Conservation (phyloP, 2,797 vertebrate genomes). For the Dromococcyx pavoninus region DNA sequence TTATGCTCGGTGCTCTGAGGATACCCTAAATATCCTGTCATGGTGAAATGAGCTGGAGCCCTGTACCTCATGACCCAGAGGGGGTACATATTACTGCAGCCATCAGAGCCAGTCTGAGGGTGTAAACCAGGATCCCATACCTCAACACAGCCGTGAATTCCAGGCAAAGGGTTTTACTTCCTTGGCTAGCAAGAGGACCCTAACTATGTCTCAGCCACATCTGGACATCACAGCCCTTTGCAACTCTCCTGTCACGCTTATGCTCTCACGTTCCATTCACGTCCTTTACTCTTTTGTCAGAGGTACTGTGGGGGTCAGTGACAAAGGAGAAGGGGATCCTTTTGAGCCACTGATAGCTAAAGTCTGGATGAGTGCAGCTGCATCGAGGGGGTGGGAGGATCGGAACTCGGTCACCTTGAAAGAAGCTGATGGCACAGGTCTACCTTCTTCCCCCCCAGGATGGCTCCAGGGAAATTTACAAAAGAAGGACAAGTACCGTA, state of each 20-base stretch:
- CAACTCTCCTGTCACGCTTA: not conserved
- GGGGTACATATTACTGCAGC: fast-evolving
- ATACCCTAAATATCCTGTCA: not conserved
- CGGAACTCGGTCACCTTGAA: not conserved
- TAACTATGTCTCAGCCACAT: not conserved
- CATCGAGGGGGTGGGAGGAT: fast-evolving
- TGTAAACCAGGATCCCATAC: not conserved
- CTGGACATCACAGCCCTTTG: not conserved
- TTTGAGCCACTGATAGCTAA: not conserved
- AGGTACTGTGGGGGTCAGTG: not conserved
- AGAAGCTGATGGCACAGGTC: not conserved
- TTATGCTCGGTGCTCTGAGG: not conserved
- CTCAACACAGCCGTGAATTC: fast-evolving
- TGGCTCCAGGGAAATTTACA: slow-evolving; percentile 31
- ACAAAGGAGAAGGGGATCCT: not conserved
- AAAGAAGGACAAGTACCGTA: not conserved
- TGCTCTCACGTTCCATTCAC: not conserved
- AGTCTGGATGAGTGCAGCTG: fast-evolving
- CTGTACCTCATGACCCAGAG: not conserved
- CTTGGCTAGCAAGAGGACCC: not conserved
- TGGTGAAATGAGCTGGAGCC: not conserved
- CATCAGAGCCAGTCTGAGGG: not conserved
- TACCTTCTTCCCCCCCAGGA: not conserved
- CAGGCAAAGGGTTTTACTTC: not conserved
- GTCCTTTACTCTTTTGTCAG: fast-evolving